Conservation (phyloP, 1,140 invertebrate species). For the Zaprionus davidi region DNA sequence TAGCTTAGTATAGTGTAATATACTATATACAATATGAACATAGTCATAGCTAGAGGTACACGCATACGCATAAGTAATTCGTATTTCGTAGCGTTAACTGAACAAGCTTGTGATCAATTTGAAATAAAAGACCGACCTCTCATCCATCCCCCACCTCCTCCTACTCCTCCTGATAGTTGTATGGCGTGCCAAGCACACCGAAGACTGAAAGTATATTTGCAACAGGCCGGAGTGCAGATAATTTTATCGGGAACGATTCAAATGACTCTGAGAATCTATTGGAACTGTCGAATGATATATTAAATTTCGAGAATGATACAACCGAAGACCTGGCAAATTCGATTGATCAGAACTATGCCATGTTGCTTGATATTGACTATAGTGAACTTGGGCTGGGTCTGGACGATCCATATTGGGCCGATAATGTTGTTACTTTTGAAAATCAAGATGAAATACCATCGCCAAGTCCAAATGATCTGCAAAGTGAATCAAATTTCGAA, state of each 20-base stretch:
- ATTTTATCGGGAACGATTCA: constrained; percentile 26
- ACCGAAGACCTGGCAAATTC: constrained; percentile 51
- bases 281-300: constrained; percentile 50
- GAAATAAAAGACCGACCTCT: constrained; percentile 72
- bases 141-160: constrained; percentile 42
- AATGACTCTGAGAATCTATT: constrained; percentile 40
- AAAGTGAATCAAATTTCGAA: constrained; percentile 36
- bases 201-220: constrained; percentile 64
- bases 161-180: constrained; percentile 53
- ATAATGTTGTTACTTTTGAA: constrained; percentile 15
- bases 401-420: constrained; percentile 32
- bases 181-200: constrained; percentile 58
- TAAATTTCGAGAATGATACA: constrained; percentile 54
- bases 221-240: constrained; percentile 36
- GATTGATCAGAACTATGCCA: constrained; percentile 48
- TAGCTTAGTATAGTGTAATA: constrained; percentile 5
- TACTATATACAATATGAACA: constrained; percentile 2
- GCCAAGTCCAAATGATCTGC: constrained; percentile 14
- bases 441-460: constrained; percentile 32
- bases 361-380: constrained; percentile 58
- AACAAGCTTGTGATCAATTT: constrained; percentile 66
- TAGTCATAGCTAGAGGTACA: constrained; percentile 33
- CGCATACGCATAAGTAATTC: constrained; percentile 35
- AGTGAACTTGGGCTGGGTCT: constrained; percentile 47
- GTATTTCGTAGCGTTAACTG: constrained; percentile 57